phyloP scores from a whole-genome alignment of 2,797 vertebrate species.

The Peromyscus eremicus region DNA sequence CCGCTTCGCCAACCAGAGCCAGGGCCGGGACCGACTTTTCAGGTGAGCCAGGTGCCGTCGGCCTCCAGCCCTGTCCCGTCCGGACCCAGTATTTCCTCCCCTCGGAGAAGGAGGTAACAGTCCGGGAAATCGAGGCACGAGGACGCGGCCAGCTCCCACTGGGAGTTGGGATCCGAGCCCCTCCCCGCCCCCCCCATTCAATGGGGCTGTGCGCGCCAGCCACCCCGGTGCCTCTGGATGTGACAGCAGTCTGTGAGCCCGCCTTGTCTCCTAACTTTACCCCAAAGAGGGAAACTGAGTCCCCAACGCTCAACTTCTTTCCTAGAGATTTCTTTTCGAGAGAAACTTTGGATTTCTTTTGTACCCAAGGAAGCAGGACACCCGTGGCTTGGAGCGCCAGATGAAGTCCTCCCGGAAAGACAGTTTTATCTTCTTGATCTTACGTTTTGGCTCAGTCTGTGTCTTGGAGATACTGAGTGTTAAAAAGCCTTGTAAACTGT shows the following conservation, averaged over 20 bases:
- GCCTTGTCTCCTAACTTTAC: not conserved
- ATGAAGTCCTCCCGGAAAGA: not conserved
- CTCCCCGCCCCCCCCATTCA: not conserved
- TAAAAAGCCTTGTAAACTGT: not conserved
- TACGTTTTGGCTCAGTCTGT: not conserved
- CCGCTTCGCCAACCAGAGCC: conserved; percentile 92
- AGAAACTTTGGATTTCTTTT: not conserved
- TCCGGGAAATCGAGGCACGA: not conserved
- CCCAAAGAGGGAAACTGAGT: not conserved
- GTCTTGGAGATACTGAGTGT: not conserved
- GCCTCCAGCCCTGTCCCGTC: not conserved
- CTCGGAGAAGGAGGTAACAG: not conserved
- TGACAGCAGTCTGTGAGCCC: not conserved
- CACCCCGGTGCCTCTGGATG: not conserved
- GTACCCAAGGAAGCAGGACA: not conserved
- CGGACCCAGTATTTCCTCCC: not conserved
- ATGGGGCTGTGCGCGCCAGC: not conserved
- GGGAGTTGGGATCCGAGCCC: too few relatives aligned
- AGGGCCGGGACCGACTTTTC: conserved; percentile 95
- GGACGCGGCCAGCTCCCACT: not conserved
- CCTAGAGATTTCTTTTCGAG: not conserved
- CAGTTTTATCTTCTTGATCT: not conserved
- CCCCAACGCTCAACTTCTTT: not conserved
- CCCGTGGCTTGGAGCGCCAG: not conserved
- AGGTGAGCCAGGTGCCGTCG: conserved; percentile 88